These are phyloP conservation scores for Chrysochloris asiatica DNA, from an alignment of 2,113 vertebrate species.

Conservation along the genomic window DNA sequence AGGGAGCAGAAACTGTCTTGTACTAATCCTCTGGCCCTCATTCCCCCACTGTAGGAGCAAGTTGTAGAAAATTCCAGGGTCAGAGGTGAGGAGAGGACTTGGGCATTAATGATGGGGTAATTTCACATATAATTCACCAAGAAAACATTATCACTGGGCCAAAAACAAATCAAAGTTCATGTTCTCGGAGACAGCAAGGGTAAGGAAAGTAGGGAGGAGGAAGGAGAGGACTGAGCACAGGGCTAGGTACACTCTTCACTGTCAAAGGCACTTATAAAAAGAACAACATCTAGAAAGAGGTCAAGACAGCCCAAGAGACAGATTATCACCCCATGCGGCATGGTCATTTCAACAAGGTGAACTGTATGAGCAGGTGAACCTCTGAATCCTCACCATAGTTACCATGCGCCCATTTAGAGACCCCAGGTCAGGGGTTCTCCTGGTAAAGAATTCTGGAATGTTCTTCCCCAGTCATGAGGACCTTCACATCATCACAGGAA, in stretches of 20 bases:
- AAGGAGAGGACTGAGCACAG: neutral
- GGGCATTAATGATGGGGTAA: neutral
- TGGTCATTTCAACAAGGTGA: neutral
- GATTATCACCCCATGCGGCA: neutral
- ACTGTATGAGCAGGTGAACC: neutral
- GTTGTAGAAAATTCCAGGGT: neutral
- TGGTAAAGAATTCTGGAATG: neutral
- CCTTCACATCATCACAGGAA: neutral
- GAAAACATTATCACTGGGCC: constrained; percentile 45
- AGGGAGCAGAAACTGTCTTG: neutral
- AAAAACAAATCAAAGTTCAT: constrained; percentile 35
- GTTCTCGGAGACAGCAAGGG: neutral
- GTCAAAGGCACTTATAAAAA: neutral
- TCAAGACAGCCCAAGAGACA: neutral
- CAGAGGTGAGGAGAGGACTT: neutral
- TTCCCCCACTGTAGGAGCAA: neutral
- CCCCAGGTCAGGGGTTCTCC: neutral
- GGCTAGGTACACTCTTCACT: neutral
- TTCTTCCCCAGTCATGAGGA: neutral
- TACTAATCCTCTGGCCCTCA: neutral
- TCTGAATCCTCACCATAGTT: neutral
- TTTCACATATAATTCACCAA: constrained; percentile 33
- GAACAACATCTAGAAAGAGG: neutral
- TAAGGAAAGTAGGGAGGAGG: no score
- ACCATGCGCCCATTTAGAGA: fast-evolving